These are phyloP conservation scores for Aelia acuminata DNA, from an alignment of 2,888 invertebrate species.

Conservation along the genomic window DNA sequence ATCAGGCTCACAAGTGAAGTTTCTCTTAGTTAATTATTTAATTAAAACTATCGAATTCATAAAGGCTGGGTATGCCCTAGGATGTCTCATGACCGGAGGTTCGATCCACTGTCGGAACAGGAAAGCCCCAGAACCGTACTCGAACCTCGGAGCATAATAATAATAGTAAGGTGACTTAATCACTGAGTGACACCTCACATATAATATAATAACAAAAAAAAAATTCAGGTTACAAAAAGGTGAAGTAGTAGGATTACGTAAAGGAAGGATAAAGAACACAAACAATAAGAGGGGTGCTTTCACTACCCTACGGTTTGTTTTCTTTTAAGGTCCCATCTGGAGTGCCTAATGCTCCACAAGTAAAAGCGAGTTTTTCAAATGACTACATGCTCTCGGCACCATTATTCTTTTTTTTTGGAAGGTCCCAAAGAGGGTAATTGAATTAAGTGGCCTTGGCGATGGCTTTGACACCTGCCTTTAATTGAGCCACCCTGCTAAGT, in stretches of 20 bases:
- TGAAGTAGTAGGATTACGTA: neutral
- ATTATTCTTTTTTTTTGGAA: neutral
- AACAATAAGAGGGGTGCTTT: conserved; percentile 18
- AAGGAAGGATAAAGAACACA: neutral
- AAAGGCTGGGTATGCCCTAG: too few relatives aligned
- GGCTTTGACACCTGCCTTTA: conserved; percentile 39
- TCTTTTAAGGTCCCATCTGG: neutral
- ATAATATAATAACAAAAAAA: too few relatives aligned
- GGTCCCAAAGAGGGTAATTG: neutral
- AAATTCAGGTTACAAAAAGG: neutral
- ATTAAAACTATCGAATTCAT: too few relatives aligned
- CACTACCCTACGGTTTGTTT: neutral
- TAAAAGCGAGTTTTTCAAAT: neutral
- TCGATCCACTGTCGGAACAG: too few relatives aligned
- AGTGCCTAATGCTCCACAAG: neutral
- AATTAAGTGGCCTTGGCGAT: neutral
- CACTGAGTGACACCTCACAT: too few relatives aligned
- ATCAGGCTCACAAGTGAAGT: too few relatives aligned
- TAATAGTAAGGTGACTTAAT: too few relatives aligned
- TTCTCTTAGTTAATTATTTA: too few relatives aligned
- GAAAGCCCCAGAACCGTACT: too few relatives aligned
- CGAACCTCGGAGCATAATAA: too few relatives aligned
- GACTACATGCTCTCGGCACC: neutral
- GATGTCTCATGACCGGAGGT: too few relatives aligned
- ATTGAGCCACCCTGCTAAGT: conserved; percentile 8